Base-by-base conservation (phyloP, 2,797 vertebrate species). In the Xenentodon cancila region DNA sequence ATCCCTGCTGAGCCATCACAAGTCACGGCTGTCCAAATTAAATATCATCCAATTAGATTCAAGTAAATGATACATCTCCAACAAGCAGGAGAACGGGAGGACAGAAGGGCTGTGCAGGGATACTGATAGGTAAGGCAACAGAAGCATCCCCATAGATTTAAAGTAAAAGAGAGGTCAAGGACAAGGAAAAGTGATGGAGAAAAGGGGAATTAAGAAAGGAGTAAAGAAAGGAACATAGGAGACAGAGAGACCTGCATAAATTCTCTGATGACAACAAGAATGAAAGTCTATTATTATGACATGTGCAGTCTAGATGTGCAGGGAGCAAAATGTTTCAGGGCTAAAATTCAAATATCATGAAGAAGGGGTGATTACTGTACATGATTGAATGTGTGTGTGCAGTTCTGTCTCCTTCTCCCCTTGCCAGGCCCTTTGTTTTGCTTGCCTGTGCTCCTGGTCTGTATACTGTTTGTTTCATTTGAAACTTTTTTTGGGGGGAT, bases 1-100 rank as follows among this genome's bases (percentile, higher is more conserved):
- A 80, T 87, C 82, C 86, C 81, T 59, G 77, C 88, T 84, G 88
- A 83, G 81, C 77, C 84, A 80, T 87, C 79, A 68, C 65, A 77
- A 89, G 86, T 81, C 81, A 82, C 51, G 51, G 86, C 79, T 73
- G 81, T 84, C 80, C 82, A 88, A 87, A 90, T 89, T 71, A 88
- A 91, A 90, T 88, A 87, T 88, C 79, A 86, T 79, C 72, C 83
- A 88, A 89, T 88, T 81, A 85, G 79, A 86, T 88, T 85, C 79
- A 83, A 84, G 71, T 74, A 85, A 85, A 89, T 84, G 71, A 89
- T 89, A 86, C 77, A 81, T 84, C 68, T 53, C 73, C 40, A 81
- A 75, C 59, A 80, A 80, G 79, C 64, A 20, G 20, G n/a, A 37
- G 68, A 73, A 77, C 5, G 25, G 60, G 72, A 64, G 50, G 64